phyloP scores from a whole-genome alignment of 2,797 vertebrate genomes.

The Anniella stebbinsi region DNA sequence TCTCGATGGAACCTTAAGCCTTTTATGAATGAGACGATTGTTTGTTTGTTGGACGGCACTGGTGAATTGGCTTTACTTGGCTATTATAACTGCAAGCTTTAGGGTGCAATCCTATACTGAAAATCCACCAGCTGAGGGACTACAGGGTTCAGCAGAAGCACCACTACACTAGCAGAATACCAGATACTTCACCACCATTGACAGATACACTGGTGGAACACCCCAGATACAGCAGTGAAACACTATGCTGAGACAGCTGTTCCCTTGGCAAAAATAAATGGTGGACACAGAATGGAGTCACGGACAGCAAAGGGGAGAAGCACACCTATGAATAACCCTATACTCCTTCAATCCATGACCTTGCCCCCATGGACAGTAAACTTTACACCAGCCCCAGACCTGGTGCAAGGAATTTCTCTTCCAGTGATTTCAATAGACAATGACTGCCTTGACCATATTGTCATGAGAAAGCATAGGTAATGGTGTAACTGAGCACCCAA shows the following conservation, averaged over 20 bases:
- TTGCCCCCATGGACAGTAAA: neutral
- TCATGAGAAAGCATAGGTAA: neutral
- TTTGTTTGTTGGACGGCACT: slow-evolving; percentile 16
- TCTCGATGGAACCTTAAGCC: slow-evolving; percentile 10
- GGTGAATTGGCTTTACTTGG: neutral
- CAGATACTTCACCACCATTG: neutral
- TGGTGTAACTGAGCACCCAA: neutral
- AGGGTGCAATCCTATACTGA: neutral
- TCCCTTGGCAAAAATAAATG: neutral
- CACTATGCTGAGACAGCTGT: too few species aligned
- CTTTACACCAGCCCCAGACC: neutral
- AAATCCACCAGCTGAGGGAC: neutral
- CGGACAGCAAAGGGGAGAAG: neutral
- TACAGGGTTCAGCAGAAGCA: neutral
- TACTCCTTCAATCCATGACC: neutral
- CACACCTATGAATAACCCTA: too few species aligned
- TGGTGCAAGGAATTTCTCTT: neutral
- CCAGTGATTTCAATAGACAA: neutral
- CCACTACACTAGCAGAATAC: neutral
- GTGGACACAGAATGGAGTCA: neutral
- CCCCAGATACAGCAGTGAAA: neutral
- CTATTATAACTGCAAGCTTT: slow-evolving; percentile 17
- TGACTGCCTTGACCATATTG: neutral
- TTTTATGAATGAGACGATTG: slow-evolving; percentile 15
- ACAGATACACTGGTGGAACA: neutral